Conservation (phyloP, 2,888 invertebrate genomes). For the Sthenelais limicola region DNA sequence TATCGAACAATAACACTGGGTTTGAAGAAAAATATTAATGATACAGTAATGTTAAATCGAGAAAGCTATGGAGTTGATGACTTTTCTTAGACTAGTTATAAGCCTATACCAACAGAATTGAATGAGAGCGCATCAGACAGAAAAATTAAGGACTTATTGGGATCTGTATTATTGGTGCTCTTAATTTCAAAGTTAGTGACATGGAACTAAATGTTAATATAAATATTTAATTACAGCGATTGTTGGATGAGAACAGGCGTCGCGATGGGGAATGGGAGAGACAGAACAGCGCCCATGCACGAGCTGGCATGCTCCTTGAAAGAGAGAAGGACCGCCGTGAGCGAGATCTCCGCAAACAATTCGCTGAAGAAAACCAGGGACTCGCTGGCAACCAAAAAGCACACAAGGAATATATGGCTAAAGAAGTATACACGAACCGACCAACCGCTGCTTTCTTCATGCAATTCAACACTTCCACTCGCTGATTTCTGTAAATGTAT, state of each 20-base stretch:
- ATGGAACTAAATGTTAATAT: slow-evolving; percentile 5
- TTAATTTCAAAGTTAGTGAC: not conserved
- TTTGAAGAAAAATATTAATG: too few species aligned
- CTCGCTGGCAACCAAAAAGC: slow-evolving; percentile 84
- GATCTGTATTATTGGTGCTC: too few species aligned
- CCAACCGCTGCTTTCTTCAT: slow-evolving; percentile 86
- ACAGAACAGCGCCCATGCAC: slow-evolving; percentile 79
- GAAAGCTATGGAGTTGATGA: too few species aligned
- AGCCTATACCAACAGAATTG: too few species aligned
- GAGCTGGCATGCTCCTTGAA: slow-evolving; percentile 80
- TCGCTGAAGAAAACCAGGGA: slow-evolving; percentile 82
- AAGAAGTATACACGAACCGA: slow-evolving; percentile 83
- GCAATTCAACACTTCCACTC: slow-evolving; percentile 90
- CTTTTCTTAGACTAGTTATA: too few species aligned
- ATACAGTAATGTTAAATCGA: too few species aligned
- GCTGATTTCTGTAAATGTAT: slow-evolving; percentile 73
- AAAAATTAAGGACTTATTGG: too few species aligned
- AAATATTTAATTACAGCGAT: too few species aligned
- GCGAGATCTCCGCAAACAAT: slow-evolving; percentile 77
- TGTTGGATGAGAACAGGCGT: slow-evolving; percentile 65
- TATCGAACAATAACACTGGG: too few species aligned
- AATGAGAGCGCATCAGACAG: too few species aligned
- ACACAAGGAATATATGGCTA: slow-evolving; percentile 81
- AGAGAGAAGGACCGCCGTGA: slow-evolving; percentile 78
- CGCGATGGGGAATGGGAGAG: slow-evolving; percentile 77